Evolutionary conservation across 2,888 invertebrate species (phyloP), one percentile per base, ranked within the genome.

Genomic region (Mystacides longicornis): DNA sequence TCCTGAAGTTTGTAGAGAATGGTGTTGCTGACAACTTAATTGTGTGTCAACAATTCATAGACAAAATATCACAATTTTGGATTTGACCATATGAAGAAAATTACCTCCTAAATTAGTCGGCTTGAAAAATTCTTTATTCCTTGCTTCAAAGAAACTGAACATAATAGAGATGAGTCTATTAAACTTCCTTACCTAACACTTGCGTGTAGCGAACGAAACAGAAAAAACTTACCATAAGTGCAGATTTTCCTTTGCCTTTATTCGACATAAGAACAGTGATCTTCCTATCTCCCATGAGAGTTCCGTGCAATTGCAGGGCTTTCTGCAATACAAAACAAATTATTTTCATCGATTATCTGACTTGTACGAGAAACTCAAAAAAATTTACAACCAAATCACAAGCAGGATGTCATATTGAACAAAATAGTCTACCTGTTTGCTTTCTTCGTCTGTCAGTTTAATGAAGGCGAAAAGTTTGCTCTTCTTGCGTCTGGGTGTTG

Each of bases 221-320:
- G 20, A n/a, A 22, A n/a, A 43, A 18, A 54, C 46, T 56, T 16
- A 59, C 59, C 49, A 52, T 51, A 9, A 54, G 33, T 7, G 22
- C 45, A 21, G 52, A 55, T 31, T 52, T 56, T 19, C 55, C 52
- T 54, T 52, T 58, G 21, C 49, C 51, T 37, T 52, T 60, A 46
- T 60, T 53, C 7, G 58, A 51, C 22, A 56, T 55, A 1, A 58
- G 22, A 23, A 60, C 56, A 2, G 47, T 58, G 22, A 60, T 56
- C 46, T 53, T 52, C 47, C 51, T 54, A 2, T 56, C 56, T 33
- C 53, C 57, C 9, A 60, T 23, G 27, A 19, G 49, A 7, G 51
- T 47, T n/a, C 58, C 56, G 37, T 60, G 60, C 20, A 58, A 20
- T 19, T 55, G 33, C 5, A 60, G 48, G 16, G 52, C 55, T 49